Percentiles rank a stretch among this genome's conserved stretches.
phyloP scores from a whole-genome alignment of 2,888 invertebrate genomes.

The Escarpia spicata region DNA sequence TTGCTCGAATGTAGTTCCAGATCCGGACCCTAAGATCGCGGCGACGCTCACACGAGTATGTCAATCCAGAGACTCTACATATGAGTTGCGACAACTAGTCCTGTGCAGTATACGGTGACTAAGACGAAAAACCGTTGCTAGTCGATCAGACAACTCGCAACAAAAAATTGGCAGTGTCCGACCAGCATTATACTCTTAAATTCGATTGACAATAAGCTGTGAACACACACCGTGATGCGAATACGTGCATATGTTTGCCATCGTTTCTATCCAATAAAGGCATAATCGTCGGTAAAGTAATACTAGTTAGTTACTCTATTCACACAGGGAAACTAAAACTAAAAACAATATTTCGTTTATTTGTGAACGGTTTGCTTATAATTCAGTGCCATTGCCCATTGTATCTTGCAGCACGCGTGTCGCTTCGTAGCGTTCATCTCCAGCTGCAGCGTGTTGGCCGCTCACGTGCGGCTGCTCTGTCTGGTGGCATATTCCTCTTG shows the following conservation, averaged over 20 bases:
- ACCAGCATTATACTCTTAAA: neutral
- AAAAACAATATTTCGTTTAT: neutral
- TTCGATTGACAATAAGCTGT: neutral
- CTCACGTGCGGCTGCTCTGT: constrained; percentile 21
- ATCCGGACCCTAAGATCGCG: too few relatives aligned
- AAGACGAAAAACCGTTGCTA: too few relatives aligned
- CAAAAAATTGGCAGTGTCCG: too few relatives aligned
- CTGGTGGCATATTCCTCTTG: neutral
- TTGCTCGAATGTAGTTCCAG: too few relatives aligned
- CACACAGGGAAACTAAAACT: neutral
- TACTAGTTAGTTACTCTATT: too few relatives aligned
- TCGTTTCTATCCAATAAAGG: neutral
- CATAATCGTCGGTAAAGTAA: neutral
- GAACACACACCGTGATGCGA: neutral
- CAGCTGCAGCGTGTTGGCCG: constrained; percentile 19
- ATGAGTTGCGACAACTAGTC: too few relatives aligned
- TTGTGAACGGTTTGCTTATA: neutral
- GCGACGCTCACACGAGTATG: too few relatives aligned
- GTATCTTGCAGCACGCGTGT: constrained; percentile 23
- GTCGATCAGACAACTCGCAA: too few relatives aligned
- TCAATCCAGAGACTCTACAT: too few relatives aligned
- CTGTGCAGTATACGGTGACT: too few relatives aligned
- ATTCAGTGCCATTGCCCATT: neutral
- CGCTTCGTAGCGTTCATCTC: constrained; percentile 27
- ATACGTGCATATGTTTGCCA: neutral